Evolutionary conservation across 2,113 vertebrate species (phyloP).

Genomic region (Hippopotamus amphibius): DNA sequence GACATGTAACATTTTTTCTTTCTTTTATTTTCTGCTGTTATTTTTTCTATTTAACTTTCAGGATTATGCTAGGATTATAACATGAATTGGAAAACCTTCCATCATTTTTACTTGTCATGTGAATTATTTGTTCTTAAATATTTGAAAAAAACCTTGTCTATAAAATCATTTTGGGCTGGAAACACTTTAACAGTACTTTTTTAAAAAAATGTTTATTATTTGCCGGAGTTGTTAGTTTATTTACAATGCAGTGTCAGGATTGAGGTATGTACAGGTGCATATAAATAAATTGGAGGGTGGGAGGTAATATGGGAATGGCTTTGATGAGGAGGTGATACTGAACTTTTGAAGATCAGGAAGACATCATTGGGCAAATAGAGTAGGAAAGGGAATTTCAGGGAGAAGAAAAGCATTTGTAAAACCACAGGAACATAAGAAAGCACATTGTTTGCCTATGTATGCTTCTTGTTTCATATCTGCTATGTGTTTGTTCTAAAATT

Average conservation of each 20-base stretch:
- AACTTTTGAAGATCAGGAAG: neutral
- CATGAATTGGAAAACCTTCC: neutral
- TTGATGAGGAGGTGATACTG: neutral
- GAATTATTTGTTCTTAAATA: constrained; percentile 3
- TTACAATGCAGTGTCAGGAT: neutral
- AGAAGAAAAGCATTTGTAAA: neutral
- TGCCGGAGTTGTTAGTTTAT: neutral
- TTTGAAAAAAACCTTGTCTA: neutral
- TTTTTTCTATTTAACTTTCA: constrained; percentile 16
- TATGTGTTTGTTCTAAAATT: neutral
- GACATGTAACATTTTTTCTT: neutral
- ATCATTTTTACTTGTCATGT: neutral
- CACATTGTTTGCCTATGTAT: neutral
- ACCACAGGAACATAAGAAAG: neutral
- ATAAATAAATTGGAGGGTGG: neutral
- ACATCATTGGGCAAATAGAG: neutral
- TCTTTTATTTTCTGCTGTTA: neutral
- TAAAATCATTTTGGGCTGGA: neutral
- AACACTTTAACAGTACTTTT: neutral
- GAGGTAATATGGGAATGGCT: neutral
- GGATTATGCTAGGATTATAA: neutral
- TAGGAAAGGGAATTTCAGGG: neutral
- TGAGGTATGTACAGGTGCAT: neutral
- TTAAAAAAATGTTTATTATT: neutral
- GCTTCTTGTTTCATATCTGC: neutral